phyloP scores from a whole-genome alignment of 2,113 vertebrate genomes.

The Felis catus region F.catus_Fca126_mat1.0 CM031419.1:117622501-117623000 shows the following conservation, averaged over 20 bases:
- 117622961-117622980: neutral
- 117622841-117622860: neutral
- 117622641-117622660: too few species aligned
- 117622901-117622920: fast-evolving
- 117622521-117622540: neutral
- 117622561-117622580: too few species aligned
- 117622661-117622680: too few species aligned
- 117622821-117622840: neutral
- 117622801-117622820: neutral
- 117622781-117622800: neutral
- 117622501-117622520: neutral
- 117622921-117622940: too few species aligned
- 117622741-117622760: too few species aligned
- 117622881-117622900: fast-evolving
- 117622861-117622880: neutral
- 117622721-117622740: too few species aligned
- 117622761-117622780: too few species aligned
- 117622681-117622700: too few species aligned
- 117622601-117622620: too few species aligned
- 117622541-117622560: neutral
- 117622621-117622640: too few species aligned
- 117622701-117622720: too few species aligned
- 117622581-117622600: too few species aligned
- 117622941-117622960: neutral
- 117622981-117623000: neutral